Conservation (phyloP, 2,888 invertebrate species). For the Theretra japonica region DNA sequence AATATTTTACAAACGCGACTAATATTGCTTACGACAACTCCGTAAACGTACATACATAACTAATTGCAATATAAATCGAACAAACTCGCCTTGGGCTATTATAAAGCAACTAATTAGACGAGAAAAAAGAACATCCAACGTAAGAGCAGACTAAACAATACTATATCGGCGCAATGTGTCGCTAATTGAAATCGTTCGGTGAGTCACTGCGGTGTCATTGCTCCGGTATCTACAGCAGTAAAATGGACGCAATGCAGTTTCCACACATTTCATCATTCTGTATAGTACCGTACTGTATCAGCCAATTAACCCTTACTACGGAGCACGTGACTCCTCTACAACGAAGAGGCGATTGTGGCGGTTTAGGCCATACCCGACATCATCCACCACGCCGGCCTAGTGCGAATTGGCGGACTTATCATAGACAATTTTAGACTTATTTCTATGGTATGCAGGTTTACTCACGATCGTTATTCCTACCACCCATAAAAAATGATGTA, state of each 20-base stretch:
- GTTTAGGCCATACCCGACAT: too few species aligned
- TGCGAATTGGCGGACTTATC: too few species aligned
- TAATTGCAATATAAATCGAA: not conserved
- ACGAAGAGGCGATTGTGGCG: too few species aligned
- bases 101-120: not conserved
- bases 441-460: too few species aligned
- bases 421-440: too few species aligned
- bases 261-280: not conserved
- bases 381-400: too few species aligned
- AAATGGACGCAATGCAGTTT: not conserved
- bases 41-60: too few species aligned
- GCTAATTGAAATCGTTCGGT: slow-evolving; percentile 1
- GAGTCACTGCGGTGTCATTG: not conserved
- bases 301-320: too few species aligned
- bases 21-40: too few species aligned
- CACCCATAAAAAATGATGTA: not conserved
- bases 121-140: not conserved
- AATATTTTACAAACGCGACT: too few species aligned
- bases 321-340: too few species aligned
- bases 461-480: not conserved
- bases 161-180: not conserved
- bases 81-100: not conserved
- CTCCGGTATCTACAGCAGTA: not conserved
- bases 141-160: not conserved
- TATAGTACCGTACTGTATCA: too few species aligned